Evolutionary conservation across 2,113 vertebrate genomes (phyloP).

Genomic region (Cryptotis parvus): DNA sequence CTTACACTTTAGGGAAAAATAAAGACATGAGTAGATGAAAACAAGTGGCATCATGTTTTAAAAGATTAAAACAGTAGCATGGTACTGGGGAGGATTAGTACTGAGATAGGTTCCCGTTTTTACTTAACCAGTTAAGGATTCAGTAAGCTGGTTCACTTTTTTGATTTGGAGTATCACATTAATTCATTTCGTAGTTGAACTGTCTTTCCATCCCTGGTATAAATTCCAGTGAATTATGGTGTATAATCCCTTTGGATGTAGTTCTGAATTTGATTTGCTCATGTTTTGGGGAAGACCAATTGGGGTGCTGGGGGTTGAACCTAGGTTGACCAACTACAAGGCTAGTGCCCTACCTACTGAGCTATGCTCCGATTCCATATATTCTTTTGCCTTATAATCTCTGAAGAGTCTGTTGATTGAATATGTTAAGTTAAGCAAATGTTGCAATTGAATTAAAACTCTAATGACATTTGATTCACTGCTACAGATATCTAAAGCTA

Average conservation of each 20-base stretch:
- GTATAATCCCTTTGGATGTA: not conserved
- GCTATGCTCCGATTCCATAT: too few species aligned
- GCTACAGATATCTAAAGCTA: not conserved
- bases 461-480: not conserved
- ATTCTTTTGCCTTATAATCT: slow-evolving; percentile 8
- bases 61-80: too few species aligned
- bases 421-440: not conserved
- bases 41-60: too few species aligned
- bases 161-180: not conserved
- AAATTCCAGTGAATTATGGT: not conserved
- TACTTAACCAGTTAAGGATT: not conserved
- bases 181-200: not conserved
- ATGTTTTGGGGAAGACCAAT: not conserved
- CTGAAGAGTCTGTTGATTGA: slow-evolving; percentile 11
- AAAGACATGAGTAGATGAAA: not conserved
- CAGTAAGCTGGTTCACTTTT: not conserved
- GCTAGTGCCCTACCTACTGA: too few species aligned
- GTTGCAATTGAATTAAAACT: slow-evolving; percentile 12
- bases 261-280: not conserved
- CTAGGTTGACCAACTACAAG: too few species aligned
- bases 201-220: not conserved
- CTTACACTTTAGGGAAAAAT: not conserved
- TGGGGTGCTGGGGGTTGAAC: too few species aligned
- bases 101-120: not conserved
- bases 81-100: not conserved